phyloP scores from a whole-genome alignment of 2,113 vertebrate genomes.

The Apodemus sylvaticus region DNA sequence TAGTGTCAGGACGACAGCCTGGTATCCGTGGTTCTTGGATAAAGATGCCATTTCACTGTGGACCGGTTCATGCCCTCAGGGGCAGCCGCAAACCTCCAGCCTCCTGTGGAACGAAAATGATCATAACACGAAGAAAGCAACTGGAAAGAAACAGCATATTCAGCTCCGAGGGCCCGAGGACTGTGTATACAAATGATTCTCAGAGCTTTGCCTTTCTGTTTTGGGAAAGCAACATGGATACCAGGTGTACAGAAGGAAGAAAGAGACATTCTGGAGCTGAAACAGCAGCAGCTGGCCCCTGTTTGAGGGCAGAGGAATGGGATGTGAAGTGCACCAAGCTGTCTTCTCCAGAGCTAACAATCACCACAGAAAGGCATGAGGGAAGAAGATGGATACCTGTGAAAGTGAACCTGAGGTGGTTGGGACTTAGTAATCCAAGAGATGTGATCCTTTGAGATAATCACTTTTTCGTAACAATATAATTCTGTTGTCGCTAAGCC shows the following conservation, averaged over 20 bases:
- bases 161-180: background rate
- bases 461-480: background rate
- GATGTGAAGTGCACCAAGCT: background rate
- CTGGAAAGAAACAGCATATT: background rate
- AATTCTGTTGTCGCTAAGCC: constrained; percentile 21
- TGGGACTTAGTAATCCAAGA: background rate
- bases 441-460: background rate
- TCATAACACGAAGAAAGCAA: background rate
- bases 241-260: background rate
- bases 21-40: background rate
- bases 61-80: background rate
- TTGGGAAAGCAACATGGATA: background rate
- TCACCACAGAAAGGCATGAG: background rate
- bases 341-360: background rate
- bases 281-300: background rate
- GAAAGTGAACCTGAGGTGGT: background rate
- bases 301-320: background rate
- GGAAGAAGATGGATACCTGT: background rate
- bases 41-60: constrained; percentile 3
- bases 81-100: constrained; percentile 2
- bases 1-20: background rate
- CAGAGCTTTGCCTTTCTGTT: background rate
- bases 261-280: background rate
- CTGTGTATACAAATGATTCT: background rate
- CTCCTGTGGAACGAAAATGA: background rate